Evolutionary conservation across 1,140 invertebrate genomes (phyloP).

Genomic region (Plectrocnemia conspersa): DNA sequence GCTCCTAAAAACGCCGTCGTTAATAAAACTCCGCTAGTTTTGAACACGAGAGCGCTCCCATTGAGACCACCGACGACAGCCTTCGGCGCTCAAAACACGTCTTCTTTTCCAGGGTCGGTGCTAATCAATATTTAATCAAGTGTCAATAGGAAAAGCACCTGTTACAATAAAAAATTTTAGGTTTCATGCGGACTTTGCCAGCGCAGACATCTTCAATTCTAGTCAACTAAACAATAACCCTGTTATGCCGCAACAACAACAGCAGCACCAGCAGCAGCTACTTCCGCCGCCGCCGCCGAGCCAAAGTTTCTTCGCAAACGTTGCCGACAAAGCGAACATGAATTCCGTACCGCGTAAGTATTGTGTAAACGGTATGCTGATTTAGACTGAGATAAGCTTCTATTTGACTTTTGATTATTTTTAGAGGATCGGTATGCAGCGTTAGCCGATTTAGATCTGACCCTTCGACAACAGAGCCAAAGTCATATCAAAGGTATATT

Average conservation of each 20-base stretch:
- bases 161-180: too few species aligned
- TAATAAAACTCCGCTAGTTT: neutral
- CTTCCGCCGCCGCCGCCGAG: slow-evolving; percentile 11
- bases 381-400: too few species aligned
- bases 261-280: too few species aligned
- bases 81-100: neutral
- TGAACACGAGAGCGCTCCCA: neutral
- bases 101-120: neutral
- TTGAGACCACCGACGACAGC: neutral
- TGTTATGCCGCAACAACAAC: neutral
- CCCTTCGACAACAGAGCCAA: slow-evolving; percentile 46
- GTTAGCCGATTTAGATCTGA: slow-evolving; percentile 48
- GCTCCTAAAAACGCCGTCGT: slow-evolving; percentile 4
- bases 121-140: neutral
- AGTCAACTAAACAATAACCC: slow-evolving; percentile 48
- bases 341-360: slow-evolving; percentile 14
- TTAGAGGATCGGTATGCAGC: slow-evolving; percentile 51
- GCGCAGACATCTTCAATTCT: slow-evolving; percentile 51
- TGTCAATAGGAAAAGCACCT: too few species aligned
- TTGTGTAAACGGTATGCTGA: neutral
- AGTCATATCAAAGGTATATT: slow-evolving; percentile 23
- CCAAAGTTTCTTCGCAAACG: slow-evolving; percentile 15
- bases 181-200: slow-evolving; percentile 52
- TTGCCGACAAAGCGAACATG: neutral
- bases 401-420: slow-evolving; percentile 15